Base-by-base conservation (phyloP, 2,888 invertebrate genomes). In the Chrysolina oricalcia region DNA sequence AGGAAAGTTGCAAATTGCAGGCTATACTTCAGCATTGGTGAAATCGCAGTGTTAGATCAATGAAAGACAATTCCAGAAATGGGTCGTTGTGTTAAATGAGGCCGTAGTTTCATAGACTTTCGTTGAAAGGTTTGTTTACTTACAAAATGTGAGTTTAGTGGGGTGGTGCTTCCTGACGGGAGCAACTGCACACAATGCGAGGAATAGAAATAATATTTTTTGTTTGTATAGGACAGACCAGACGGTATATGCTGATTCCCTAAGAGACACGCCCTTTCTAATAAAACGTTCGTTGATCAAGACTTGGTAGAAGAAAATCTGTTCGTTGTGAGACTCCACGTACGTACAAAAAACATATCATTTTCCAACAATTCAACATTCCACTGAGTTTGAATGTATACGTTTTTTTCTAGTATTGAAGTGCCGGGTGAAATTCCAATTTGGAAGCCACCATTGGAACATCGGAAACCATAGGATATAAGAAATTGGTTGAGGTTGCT, bases 191-290 rank as follows among this genome's bases (percentile, higher is more conserved):
- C n/a, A 27, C 35, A 59, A 27, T n/a, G 15, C 59, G 27, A 17
- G 48, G 11, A 19, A 53, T 21, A 53, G 53, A 1, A 53, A 53
- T 53, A 53, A 53, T 53, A 53, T 53, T 59, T 59, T 59, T 23
- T 59, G 59, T 59, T 59, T 59, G 35, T 17, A 35, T 35, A 59
- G 59, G 59, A 59, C 59, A 35, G 53, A 13, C 19, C 53, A 53
- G 5, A 53, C 19, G 15, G 5, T 53, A 10, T 21, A 53, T 53
- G 19, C 21, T 19, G 13, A 21, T 21, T 17, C 53, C 23, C 21
- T 15, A 21, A 53, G 53, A 0, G 19, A 53, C 53, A 11, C 21
- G 23, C 23, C 1, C 21, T 15, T 53, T 21, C 11, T 19, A 19
- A 53, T 19, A 10, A 13, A 53, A 53, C 2, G 21, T 11, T 11